Evolutionary conservation across 2,113 vertebrate species (phyloP), one percentile per base, ranked within the genome.

Genomic region (Symphodus melops): DNA sequence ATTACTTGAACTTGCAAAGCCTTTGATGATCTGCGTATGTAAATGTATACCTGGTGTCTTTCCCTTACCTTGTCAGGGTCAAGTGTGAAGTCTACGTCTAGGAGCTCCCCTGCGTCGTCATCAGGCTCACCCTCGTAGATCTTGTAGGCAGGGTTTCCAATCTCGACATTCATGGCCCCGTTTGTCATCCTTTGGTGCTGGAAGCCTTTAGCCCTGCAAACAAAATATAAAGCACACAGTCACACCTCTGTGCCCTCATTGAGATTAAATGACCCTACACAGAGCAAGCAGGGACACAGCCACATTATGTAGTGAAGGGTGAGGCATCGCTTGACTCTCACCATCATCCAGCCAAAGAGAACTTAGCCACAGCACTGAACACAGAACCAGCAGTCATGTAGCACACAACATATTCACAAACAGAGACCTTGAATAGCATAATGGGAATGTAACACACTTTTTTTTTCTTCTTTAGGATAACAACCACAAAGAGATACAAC

Each of bases 151-250:
- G 98, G 98, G 77, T 99, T 99, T 53, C 97, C 97, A 0, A 99
- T 99, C 91, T 99, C 98, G 48, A 99, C 97, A 0, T 99, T 99
- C 96, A 99, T 97, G 87, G 97, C 96, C 2, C 98, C 98, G 0
- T 99, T 99, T 0, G 96, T 98, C 97, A 99, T 98, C 71, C 97
- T 90, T 90, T 99, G 98, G 91, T 98, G 97, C 92, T 98, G 97
- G 94, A 99, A 99, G 73, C 97, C 97, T 92, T 99, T 99, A 55
- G 97, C 96, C 17, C 97, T 98, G 25, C 21, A 69, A 19, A 19
- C 19, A 54, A 66, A 54, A 59, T n/a, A 59, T 28, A 0, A 75
- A 44, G 1, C 8, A 19, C n/a, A 39, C 6, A 33, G 83, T 52
- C 2, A 68, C 19, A 20, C 48, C 54, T 4, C 57, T 3, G 9